A percentile compares a stretch with the other conserved stretches of the same genome.
Evolutionary conservation across 53 echinoderm and acorn worm species (phyloP).

Genomic region (Paracentrotus lividus): DNA sequence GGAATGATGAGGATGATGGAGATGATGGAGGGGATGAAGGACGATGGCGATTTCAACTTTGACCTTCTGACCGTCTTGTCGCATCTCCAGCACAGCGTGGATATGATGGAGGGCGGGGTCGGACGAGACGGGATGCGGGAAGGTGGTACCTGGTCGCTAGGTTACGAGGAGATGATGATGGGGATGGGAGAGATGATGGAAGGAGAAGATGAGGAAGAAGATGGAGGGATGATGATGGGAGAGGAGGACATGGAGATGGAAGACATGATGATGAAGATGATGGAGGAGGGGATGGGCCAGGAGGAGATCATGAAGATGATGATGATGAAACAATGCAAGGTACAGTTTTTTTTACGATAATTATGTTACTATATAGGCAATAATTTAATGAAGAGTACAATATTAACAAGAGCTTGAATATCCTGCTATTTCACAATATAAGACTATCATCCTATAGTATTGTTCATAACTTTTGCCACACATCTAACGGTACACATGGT

Average conservation of each 20-base stretch:
- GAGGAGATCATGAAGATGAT: constrained; percentile 58
- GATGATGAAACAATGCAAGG: constrained; percentile 61
- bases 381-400: no score
- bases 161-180: constrained; percentile 27
- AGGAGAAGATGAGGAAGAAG: background rate
- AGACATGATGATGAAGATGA: constrained; percentile 28
- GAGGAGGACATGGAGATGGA: constrained; percentile 40
- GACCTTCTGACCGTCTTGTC: constrained; percentile 21
- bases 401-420: no score
- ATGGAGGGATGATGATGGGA: background rate
- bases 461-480: no score
- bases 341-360: background rate
- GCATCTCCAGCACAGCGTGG: constrained; percentile 22
- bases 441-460: no score
- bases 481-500: no score
- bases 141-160: constrained; percentile 46
- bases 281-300: constrained; percentile 47
- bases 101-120: constrained; percentile 41
- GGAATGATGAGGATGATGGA: constrained; percentile 48
- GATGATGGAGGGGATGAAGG: constrained; percentile 51
- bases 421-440: no score
- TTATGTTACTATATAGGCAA: background rate
- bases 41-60: constrained; percentile 22
- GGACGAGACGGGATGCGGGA: constrained; percentile 45
- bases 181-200: constrained; percentile 32